Base-by-base conservation (phyloP, 2,797 vertebrate species). In the Acrossocheilus wenchowensis region DNA sequence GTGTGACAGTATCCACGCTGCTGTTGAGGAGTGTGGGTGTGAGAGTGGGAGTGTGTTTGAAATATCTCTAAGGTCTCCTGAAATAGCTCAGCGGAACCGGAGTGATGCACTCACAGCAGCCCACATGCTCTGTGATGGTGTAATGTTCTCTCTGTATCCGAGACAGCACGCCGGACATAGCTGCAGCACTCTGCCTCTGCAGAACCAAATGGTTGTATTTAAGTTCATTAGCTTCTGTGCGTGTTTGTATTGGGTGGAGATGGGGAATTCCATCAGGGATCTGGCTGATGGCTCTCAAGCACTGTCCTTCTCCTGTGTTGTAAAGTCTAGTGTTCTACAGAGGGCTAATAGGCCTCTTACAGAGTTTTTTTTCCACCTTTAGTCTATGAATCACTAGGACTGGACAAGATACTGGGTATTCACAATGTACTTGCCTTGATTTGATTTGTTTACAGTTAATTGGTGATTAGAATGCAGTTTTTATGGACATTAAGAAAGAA, bases 121-220 rank as follows among this genome's bases (percentile, higher is more conserved):
- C 79, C 39, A 57, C 83, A 69, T 71, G 54, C 81, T 72, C 90
- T 89, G 87, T 89, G 84, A 89, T 93, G 92, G 92, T 91, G 90
- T 90, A 93, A 92, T 93, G 92, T 94, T 91, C 86, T 86, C 82
- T 90, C 86, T n/a, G 92, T 90, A 91, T 93, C 93, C 91, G 68
- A 92, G 90, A 93, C 86, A 64, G 89, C 91, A 93, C 93, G 89
- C 94, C 92, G 92, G 88, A 91, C 90, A 80, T 82, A 73, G 80
- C 87, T 88, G 90, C 78, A 75, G 72, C 72, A 23, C 30, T 52
- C 14, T 57, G 21, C 75, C 23, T 5, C 14, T 43, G 23, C 79
- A 84, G 79, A 89, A 87, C 81, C 90, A 91, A 86, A 86, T 86
- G 50, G 62, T 87, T 88, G 88, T 86, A 89, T 71, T 41, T 81